Evolutionary conservation across 2,888 invertebrate species (phyloP).

Genomic region (Disparrhopalites patrizii): DNA sequence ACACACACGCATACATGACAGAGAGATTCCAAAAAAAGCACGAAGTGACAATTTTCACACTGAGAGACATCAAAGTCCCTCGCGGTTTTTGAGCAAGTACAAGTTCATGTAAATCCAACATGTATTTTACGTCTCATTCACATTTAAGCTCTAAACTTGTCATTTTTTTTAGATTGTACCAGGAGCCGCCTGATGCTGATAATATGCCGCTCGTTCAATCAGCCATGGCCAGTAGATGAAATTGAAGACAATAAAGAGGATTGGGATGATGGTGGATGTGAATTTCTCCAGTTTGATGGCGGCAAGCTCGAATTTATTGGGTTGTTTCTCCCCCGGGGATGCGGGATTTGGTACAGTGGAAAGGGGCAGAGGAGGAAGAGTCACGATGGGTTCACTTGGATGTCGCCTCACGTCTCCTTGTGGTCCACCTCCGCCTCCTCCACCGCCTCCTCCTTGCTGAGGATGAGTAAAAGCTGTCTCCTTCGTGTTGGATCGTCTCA

Average conservation of each 20-base stretch:
- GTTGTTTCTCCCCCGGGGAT: neutral
- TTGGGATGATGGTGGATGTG: conserved; percentile 46
- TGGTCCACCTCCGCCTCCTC: neutral
- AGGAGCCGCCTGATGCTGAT: conserved; percentile 32
- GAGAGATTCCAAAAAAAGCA: too few relatives aligned
- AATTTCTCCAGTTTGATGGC: conserved; percentile 46
- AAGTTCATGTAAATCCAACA: too few relatives aligned
- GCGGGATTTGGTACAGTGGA: neutral
- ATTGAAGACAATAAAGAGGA: conserved; percentile 45
- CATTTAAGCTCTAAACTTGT: too few relatives aligned
- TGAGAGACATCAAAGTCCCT: too few relatives aligned
- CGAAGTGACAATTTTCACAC: too few relatives aligned
- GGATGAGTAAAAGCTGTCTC: conserved; percentile 30
- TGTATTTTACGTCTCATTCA: too few relatives aligned
- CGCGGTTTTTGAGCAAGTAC: too few relatives aligned
- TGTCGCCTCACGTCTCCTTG: conserved; percentile 17
- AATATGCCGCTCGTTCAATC: conserved; percentile 41
- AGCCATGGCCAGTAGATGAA: conserved; percentile 48
- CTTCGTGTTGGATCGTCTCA: conserved; percentile 25
- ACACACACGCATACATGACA: too few relatives aligned
- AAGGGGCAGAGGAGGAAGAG: conserved; percentile 28
- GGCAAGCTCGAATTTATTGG: conserved; percentile 43
- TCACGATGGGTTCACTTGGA: conserved; percentile 20
- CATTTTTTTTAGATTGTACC: conserved; percentile 33
- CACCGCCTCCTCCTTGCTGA: too few relatives aligned